These are phyloP conservation scores for Ormyrus thymus DNA, from an alignment of 2,888 invertebrate species.

Conservation along the genomic window DNA sequence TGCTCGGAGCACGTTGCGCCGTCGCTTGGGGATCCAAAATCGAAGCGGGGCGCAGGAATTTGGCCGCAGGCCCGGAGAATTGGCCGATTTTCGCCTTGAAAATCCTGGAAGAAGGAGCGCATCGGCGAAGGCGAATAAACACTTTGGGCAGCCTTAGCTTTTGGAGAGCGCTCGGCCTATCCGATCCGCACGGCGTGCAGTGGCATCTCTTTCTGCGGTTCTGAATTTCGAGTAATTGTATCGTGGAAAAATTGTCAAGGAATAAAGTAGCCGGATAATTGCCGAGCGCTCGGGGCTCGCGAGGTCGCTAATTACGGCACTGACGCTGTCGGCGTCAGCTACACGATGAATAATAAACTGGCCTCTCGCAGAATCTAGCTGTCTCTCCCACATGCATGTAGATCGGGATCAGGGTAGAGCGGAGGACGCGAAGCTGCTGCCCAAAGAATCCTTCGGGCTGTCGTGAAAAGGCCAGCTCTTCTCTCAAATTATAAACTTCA, in stretches of 20 bases:
- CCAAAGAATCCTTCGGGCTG: slow-evolving; percentile 37
- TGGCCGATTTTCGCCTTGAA: neutral
- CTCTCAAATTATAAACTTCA: slow-evolving; percentile 44
- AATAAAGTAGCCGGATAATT: slow-evolving; percentile 18
- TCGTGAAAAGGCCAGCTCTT: slow-evolving; percentile 38
- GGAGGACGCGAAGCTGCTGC: neutral
- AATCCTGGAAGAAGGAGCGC: no score
- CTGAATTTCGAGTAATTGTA: no score
- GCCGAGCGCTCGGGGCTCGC: slow-evolving; percentile 14
- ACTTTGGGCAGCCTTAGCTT: no score
- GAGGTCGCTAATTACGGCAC: slow-evolving; percentile 44
- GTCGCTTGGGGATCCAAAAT: slow-evolving; percentile 2
- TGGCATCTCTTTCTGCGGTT: no score
- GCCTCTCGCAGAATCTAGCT: slow-evolving; percentile 27
- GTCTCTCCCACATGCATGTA: slow-evolving; percentile 24
- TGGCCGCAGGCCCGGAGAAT: neutral
- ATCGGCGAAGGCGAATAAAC: no score
- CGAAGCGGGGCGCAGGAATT: slow-evolving; percentile 14
- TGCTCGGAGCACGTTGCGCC: slow-evolving; percentile 53
- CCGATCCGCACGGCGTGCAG: no score
- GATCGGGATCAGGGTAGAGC: slow-evolving; percentile 34
- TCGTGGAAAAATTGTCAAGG: neutral
- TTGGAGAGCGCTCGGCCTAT: no score
- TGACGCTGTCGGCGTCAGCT: neutral
- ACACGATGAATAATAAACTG: slow-evolving; percentile 43